Evolutionary conservation across 2,888 invertebrate genomes (phyloP), one percentile per base, ranked within the genome.

Genomic region (Dryobotodes eremita): DNA sequence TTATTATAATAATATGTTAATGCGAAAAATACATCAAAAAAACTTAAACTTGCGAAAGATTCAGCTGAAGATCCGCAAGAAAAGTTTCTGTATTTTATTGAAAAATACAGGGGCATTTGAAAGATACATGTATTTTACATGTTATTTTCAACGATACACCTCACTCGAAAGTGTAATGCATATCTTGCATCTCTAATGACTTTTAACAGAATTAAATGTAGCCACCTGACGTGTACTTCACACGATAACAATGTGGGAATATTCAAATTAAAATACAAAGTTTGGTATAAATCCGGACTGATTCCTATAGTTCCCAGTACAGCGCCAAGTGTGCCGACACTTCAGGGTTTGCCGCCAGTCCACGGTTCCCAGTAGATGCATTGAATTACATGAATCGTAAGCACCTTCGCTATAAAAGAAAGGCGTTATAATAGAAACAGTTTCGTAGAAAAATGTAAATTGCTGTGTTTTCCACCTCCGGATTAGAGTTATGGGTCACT

Each of bases 361-460:
- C 76, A 69, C 79, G 64, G 79, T 89, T 90, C 88, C 84, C 75
- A 83, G 84, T 89, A 87, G 80, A 70, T 79, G 87, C 84, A 85
- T 91, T 88, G 91, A 89, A 91, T 92, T 89, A 88, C 89, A 91
- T 90, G 93, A 92, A 92, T 93, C 84, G 88, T 93, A 92, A 92
- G 90, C 92, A 91, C 91, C 90, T 87, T 89, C 88, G 89, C 90
- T 91, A 92, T 90, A 90, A 92, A 92, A 92, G 92, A 92, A 94
- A 92, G 92, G 89, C 91, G 91, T 89, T 90, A 89, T 91, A 90
- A 90, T 94, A 92, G 92, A 93, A 89, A 91, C 91, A 86, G 90
- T 92, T 95, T 94, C 96, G 90, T 91, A 91, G 96, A 95, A 95
- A 93, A 92, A 93, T 94, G 94, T 95, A 94, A 95, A 95, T 93